Conservation (phyloP, 2,113 vertebrate species). For the Charina bottae region DNA sequence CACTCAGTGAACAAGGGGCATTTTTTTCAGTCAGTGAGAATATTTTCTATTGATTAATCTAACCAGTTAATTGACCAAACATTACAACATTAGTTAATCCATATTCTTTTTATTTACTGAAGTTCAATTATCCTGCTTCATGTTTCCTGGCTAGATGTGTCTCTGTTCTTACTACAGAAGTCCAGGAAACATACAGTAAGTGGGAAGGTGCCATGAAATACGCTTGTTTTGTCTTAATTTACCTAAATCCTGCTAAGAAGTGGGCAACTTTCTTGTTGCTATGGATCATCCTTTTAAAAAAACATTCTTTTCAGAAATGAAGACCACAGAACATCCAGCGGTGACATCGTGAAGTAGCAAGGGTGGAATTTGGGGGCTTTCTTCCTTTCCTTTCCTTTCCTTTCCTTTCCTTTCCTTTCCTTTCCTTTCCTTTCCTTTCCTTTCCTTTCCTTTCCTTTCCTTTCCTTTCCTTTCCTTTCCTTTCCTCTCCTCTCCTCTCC, state of each 20-base stretch:
- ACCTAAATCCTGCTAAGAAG: neutral
- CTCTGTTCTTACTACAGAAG: neutral
- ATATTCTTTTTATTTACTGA: neutral
- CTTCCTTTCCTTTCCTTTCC: too few relatives aligned
- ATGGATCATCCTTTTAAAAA: neutral
- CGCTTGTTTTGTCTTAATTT: neutral
- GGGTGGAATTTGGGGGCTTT: too few relatives aligned
- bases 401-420: too few relatives aligned
- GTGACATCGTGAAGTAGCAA: too few relatives aligned
- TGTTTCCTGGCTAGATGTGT: neutral
- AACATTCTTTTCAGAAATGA: neutral
- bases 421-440: too few relatives aligned
- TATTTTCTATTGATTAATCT: neutral
- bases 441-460: too few relatives aligned
- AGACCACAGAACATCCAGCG: too few relatives aligned
- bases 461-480: too few relatives aligned
- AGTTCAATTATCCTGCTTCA: neutral
- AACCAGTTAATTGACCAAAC: neutral
- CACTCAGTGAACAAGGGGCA: neutral
- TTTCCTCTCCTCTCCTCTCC: too few relatives aligned
- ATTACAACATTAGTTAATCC: neutral
- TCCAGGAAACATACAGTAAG: neutral
- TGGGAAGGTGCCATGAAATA: neutral
- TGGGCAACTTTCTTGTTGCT: neutral
- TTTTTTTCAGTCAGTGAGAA: neutral